Evolutionary conservation across 2,797 vertebrate species (phyloP), one percentile per base, ranked within the genome.

Genomic region (Pelobates cultripes): DNA sequence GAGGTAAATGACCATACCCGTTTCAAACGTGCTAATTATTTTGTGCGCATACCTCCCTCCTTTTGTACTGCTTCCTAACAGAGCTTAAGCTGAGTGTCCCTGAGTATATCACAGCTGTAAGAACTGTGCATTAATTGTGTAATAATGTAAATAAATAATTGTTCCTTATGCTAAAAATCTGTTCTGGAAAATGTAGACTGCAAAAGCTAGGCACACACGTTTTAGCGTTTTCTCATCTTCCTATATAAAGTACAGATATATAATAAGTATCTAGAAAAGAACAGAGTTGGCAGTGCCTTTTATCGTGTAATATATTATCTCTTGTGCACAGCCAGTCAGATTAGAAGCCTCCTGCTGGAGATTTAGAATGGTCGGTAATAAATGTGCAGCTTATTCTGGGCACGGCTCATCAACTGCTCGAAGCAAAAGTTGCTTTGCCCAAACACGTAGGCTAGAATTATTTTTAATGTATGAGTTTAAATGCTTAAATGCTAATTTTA

Each of bases 181-280:
- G 10, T 10, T 77, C 77, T 85, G 78, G 85, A 85, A 28, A 42
- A 66, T 84, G 17, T 79, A 70, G 43, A 72, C 77, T 57, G 67
- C 7, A 77, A 70, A 43, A 47, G 42, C 43, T 74, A 84, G 74
- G 14, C 68, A 73, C 78, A 10, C 43, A 53, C 73, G 3, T 14
- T 55, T 86, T 80, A 53, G 64, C 43, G 42, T 12, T 17, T 40
- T 79, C 55, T 57, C 78, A 71, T 85, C 1, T 17, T 77, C 44
- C 81, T 66, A 57, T 73, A 70, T 66, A 61, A 79, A 61, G 17
- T 51, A 10, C 47, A 5, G 47, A 2, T 5, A 3, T 43, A 82
- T 83, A 72, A 78, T 72, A 63, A 17, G 53, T 64, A 83, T 73
- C 43, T 70, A 84, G 13, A 55, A 78, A 86, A 85, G 71, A 17